phyloP scores from a whole-genome alignment of 1,140 invertebrate genomes.

The Pachyrhynchus sulphureomaculatus region DNA sequence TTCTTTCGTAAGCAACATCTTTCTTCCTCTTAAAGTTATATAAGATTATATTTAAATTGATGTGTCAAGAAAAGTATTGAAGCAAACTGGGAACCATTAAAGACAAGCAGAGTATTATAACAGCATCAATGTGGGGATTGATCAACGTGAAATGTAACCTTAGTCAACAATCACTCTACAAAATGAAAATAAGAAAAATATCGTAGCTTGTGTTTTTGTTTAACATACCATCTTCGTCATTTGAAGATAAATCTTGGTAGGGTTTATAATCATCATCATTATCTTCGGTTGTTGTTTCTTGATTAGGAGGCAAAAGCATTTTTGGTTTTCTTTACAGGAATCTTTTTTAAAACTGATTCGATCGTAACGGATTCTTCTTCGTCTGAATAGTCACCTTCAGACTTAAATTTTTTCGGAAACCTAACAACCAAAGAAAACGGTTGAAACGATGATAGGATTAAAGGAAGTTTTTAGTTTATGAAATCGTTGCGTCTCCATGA shows the following conservation, averaged over 20 bases:
- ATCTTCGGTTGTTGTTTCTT: slow-evolving; percentile 15
- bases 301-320: slow-evolving; percentile 20
- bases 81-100: background rate
- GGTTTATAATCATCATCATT: slow-evolving; percentile 32
- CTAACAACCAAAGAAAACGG: background rate
- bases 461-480: no score
- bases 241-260: slow-evolving; percentile 22
- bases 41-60: background rate
- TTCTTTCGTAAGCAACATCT: slow-evolving; percentile 13
- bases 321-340: slow-evolving; percentile 22
- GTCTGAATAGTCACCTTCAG: slow-evolving; percentile 31
- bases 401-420: slow-evolving; percentile 23
- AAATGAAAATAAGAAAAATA: background rate
- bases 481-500: no score
- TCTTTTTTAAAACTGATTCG: background rate
- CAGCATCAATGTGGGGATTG: no score
- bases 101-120: background rate
- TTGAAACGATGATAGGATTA: background rate
- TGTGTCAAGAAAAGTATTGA: background rate
- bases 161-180: background rate
- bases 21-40: background rate
- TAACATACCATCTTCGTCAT: slow-evolving; percentile 14
- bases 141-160: no score
- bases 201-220: background rate
- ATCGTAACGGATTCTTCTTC: slow-evolving; percentile 24